Evolutionary conservation across 2,888 invertebrate genomes (phyloP), one percentile per base, ranked within the genome.

Genomic region (Mimas tiliae): DNA sequence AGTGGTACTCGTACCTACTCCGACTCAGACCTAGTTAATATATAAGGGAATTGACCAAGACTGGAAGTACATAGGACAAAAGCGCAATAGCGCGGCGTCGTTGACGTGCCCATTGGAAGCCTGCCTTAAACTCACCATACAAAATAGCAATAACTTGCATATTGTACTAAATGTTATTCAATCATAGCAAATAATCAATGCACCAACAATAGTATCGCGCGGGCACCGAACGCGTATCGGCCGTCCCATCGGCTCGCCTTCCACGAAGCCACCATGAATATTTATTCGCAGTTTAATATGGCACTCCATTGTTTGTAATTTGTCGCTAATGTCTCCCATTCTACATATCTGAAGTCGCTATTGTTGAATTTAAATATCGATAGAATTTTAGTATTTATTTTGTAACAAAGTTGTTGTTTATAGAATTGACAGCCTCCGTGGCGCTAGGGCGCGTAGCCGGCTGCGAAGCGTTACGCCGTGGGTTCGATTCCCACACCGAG

Each of bases 221-320:
- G 58, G 42, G 58, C 58, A 58, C 58, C 58, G 58, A 58, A 58
- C 58, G 58, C 58, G 58, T 58, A 58, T 58, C 58, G 62, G 62
- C 47, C 45, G 48, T n/a, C 62, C 47, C 27, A 63, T 73, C 74
- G 68, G 47, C 65, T 65, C 65, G 72, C 77, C 71, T 82, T 84
- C 86, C 79, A 77, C 80, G 87, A 83, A 86, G 79, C 77, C 71
- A 83, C 19, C 82, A 91, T 92, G 91, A 91, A 92, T 92, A 91
- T 92, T 90, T 91, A 92, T 91, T 87, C 86, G 71, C 76, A 79
- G 74, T 80, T 84, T 83, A 82, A 79, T 83, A 74, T 75, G 71
- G 78, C 75, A 71, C 73, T 71, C 82, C 83, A 89, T 90, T 90
- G 89, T 90, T 89, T 77, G 81, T 86, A 86, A 83, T 88, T 88